phyloP scores from a whole-genome alignment of 1,140 invertebrate genomes.

The Drosophila bocki region DNA sequence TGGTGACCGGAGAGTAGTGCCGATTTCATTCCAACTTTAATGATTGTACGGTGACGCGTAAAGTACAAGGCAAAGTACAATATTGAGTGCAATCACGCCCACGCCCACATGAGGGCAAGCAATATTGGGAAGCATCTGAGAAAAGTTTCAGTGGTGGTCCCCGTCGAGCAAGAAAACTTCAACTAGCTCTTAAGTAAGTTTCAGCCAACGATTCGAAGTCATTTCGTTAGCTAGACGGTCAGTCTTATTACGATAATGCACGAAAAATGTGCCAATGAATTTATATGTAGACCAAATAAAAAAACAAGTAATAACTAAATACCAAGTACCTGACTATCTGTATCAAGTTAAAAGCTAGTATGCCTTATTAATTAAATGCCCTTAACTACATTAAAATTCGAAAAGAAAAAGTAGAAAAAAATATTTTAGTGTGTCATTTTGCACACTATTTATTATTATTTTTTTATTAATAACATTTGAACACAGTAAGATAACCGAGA shows the following conservation, averaged over 20 bases:
- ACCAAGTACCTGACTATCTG: neutral
- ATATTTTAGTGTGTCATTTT: too few relatives aligned
- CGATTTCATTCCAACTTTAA: conserved; percentile 72
- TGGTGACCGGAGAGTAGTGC: conserved; percentile 29
- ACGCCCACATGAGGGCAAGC: conserved; percentile 13
- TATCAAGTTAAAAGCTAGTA: too few relatives aligned
- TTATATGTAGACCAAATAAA: conserved; percentile 8
- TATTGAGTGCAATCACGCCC: conserved; percentile 57
- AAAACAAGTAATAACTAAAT: neutral
- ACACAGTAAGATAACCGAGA: too few relatives aligned
- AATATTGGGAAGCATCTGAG: neutral
- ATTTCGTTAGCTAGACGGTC: conserved; percentile 51
- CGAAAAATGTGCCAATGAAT: neutral
- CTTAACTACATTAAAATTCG: too few relatives aligned
- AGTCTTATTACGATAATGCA: neutral
- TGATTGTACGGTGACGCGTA: conserved; percentile 75
- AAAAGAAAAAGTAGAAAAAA: too few relatives aligned
- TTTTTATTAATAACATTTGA: too few relatives aligned
- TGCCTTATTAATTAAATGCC: too few relatives aligned
- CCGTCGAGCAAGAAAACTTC: conserved; percentile 56
- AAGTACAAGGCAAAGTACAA: conserved; percentile 75
- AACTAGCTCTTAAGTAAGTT: conserved; percentile 78
- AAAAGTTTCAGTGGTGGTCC: conserved; percentile 64
- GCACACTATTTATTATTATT: too few relatives aligned
- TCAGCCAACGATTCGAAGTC: conserved; percentile 62